These are phyloP conservation scores for Punctoribates punctum DNA, from an alignment of 2,888 invertebrate species.

Conservation along the genomic window DNA sequence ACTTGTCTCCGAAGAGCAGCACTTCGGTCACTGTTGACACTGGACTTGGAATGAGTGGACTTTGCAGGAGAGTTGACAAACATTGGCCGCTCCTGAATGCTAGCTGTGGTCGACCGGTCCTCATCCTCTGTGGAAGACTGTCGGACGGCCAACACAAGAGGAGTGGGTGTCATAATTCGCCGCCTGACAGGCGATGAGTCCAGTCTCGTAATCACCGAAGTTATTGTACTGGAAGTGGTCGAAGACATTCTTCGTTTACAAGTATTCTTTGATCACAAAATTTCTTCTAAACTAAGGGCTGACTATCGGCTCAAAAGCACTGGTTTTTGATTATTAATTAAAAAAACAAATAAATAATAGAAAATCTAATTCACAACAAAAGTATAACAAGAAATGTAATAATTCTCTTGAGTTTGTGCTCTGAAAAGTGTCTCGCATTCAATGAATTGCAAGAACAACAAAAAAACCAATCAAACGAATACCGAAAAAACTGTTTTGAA, in stretches of 20 bases:
- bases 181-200: conserved; percentile 26
- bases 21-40: background rate
- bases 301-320: background rate
- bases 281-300: background rate
- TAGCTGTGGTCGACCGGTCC: background rate
- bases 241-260: conserved; percentile 5
- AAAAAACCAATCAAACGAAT: background rate
- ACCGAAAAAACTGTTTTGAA: background rate
- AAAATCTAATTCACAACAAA: background rate
- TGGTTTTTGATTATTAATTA: background rate
- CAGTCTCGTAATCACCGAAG: conserved; percentile 14
- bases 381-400: too few relatives aligned
- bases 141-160: background rate
- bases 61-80: background rate
- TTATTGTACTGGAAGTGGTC: background rate
- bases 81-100: too few relatives aligned
- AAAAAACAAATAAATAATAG: background rate
- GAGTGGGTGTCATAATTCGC: conserved; percentile 17
- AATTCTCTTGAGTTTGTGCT: background rate
- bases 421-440: background rate
- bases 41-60: background rate
- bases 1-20: background rate
- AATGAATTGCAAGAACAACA: background rate
- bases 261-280: background rate
- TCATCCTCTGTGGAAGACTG: conserved; percentile 6